These are phyloP conservation scores for Drosophila teissieri DNA, from an alignment of 1,140 invertebrate genomes.

Conservation along the genomic window DNA sequence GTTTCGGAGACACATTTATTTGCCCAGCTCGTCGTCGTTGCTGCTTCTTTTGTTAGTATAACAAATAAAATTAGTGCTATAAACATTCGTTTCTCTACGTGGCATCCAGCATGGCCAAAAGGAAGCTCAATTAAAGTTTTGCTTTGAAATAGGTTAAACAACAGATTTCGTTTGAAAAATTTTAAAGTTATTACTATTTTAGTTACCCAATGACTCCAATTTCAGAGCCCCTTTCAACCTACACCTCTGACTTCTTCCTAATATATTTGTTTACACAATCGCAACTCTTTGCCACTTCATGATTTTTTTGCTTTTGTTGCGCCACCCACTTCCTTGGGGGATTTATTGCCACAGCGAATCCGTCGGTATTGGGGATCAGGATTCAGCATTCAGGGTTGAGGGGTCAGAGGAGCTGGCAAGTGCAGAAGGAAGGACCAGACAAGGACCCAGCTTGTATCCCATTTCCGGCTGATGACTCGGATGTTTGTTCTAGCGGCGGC, in stretches of 20 bases:
- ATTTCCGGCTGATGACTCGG: conserved; percentile 68
- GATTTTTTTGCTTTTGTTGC: conserved; percentile 39
- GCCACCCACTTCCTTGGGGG: conserved; percentile 33
- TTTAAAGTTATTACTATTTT: not conserved
- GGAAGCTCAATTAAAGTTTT: conserved; percentile 10
- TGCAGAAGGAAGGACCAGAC: conserved; percentile 38
- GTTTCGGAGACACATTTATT: conserved; percentile 71
- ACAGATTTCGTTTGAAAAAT: not conserved
- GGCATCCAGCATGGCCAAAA: not conserved
- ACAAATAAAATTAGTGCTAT: conserved; percentile 80
- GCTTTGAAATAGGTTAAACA: conserved; percentile 6
- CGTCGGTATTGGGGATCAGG: conserved; percentile 3
- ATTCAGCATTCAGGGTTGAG: conserved; percentile 1
- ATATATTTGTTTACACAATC: conserved; percentile 70
- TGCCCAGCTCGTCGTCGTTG: conserved; percentile 39
- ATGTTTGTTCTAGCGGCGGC: conserved; percentile 62
- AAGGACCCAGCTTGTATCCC: conserved; percentile 43
- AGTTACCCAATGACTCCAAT: conserved; percentile 12
- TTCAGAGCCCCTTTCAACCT: not conserved
- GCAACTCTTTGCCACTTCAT: conserved; percentile 70
- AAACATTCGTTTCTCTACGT: conserved; percentile 66
- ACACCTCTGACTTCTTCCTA: conserved; percentile 31
- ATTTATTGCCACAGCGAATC: conserved; percentile 48
- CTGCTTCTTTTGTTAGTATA: conserved; percentile 65
- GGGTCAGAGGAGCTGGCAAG: not conserved